Conservation (phyloP, 2,888 invertebrate genomes). For the Antheraea assamensis region DNA sequence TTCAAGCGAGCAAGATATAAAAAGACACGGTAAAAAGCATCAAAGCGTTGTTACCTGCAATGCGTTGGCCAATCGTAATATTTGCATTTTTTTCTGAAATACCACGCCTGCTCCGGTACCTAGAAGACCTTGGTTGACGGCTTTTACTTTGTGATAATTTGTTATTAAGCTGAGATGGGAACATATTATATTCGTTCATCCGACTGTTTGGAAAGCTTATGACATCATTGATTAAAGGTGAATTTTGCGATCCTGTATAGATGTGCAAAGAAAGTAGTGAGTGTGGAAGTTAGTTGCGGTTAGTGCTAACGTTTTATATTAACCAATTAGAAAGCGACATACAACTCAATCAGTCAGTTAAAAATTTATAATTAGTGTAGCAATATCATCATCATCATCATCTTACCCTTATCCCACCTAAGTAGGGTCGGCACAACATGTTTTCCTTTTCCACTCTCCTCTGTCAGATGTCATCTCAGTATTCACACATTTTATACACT, state of each 20-base stretch:
- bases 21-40: background rate
- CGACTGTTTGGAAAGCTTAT: background rate
- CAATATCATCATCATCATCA: too few relatives aligned
- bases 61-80: constrained; percentile 45
- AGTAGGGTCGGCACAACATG: too few relatives aligned
- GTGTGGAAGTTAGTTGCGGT: background rate
- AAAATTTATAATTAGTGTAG: background rate
- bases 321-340: background rate
- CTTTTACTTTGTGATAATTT: background rate
- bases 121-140: background rate
- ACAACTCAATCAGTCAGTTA: background rate
- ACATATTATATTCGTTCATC: background rate
- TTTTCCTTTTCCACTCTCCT: too few relatives aligned
- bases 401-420: too few relatives aligned
- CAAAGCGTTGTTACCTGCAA: constrained; percentile 45
- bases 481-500: too few relatives aligned
- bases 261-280: constrained; percentile 15
- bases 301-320: background rate
- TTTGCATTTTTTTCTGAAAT: constrained; percentile 29
- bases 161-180: background rate
- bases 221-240: background rate
- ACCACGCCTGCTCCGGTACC: background rate
- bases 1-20: background rate
- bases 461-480: too few relatives aligned
- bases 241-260: constrained; percentile 6